Conservation (phyloP, 2,113 vertebrate species). For the Kryptolebias marmoratus region DNA sequence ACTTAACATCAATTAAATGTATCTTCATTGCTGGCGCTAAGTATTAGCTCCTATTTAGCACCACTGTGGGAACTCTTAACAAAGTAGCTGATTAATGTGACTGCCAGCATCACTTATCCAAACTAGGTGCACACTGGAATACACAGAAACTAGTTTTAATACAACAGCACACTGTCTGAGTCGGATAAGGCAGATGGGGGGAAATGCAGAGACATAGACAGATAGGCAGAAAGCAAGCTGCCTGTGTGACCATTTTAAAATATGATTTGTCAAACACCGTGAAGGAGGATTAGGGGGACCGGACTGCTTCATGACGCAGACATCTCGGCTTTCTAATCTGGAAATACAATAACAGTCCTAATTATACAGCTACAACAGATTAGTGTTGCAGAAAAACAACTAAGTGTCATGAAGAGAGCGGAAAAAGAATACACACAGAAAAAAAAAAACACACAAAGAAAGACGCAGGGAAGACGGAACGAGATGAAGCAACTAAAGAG, state of each 20-base stretch:
- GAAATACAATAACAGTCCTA: slow-evolving; percentile 69
- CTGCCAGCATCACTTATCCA: slow-evolving; percentile 36
- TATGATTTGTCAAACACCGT: slow-evolving; percentile 48
- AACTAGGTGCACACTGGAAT: slow-evolving; percentile 24
- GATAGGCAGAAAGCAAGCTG: slow-evolving; percentile 39
- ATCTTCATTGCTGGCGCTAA: slow-evolving; percentile 17
- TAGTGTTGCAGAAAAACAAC: slow-evolving; percentile 61
- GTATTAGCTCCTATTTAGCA: slow-evolving; percentile 29
- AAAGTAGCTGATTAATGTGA: slow-evolving; percentile 51
- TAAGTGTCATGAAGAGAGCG: slow-evolving; percentile 23
- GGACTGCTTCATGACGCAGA: slow-evolving; percentile 44
- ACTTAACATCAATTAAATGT: slow-evolving; percentile 15
- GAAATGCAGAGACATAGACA: neutral
- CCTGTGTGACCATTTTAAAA: slow-evolving; percentile 53
- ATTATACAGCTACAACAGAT: slow-evolving; percentile 73
- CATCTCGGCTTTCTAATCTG: slow-evolving; percentile 68
- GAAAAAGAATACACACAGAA: slow-evolving; percentile 4
- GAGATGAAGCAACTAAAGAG: slow-evolving; percentile 34
- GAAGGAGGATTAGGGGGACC: slow-evolving; percentile 53
- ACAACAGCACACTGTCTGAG: slow-evolving; percentile 43
- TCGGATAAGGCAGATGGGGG: slow-evolving; percentile 33
- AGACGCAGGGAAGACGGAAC: neutral
- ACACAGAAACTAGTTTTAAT: slow-evolving; percentile 50
- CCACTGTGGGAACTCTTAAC: slow-evolving; percentile 36
- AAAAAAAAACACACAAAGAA: slow-evolving; percentile 3